Conservation (phyloP, 2,797 vertebrate species). For the Eulemur rubriventer region DNA sequence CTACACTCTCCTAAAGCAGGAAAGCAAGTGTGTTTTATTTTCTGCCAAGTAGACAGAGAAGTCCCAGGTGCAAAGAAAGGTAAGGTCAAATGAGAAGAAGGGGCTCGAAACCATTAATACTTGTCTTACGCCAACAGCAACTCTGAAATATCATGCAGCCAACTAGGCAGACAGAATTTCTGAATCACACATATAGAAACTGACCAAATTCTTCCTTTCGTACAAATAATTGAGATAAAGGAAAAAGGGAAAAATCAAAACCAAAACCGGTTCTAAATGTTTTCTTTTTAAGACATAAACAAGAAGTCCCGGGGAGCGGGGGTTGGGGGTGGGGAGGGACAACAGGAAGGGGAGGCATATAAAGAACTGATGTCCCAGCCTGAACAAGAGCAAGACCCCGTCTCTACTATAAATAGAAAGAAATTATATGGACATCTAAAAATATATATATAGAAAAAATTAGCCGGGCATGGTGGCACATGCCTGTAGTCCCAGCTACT, state of each 20-base stretch:
- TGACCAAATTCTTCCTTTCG: neutral
- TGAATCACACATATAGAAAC: neutral
- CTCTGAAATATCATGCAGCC: neutral
- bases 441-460: too few relatives aligned
- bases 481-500: too few relatives aligned
- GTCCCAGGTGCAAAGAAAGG: neutral
- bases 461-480: too few relatives aligned
- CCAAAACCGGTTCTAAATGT: neutral
- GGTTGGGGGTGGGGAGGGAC: too few relatives aligned
- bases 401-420: too few relatives aligned
- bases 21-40: neutral
- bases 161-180: neutral
- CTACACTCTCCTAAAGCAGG: neutral
- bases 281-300: neutral
- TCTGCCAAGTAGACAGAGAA: neutral
- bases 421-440: too few relatives aligned
- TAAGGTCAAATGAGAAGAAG: neutral
- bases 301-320: neutral
- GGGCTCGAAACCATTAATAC: neutral
- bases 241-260: neutral
- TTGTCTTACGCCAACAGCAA: too few relatives aligned
- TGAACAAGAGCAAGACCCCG: too few relatives aligned
- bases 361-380: neutral
- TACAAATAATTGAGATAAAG: neutral
- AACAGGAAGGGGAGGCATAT: fast-evolving